These are phyloP conservation scores for Cantharis rustica DNA, from an alignment of 2,888 invertebrate genomes.

Conservation along the genomic window DNA sequence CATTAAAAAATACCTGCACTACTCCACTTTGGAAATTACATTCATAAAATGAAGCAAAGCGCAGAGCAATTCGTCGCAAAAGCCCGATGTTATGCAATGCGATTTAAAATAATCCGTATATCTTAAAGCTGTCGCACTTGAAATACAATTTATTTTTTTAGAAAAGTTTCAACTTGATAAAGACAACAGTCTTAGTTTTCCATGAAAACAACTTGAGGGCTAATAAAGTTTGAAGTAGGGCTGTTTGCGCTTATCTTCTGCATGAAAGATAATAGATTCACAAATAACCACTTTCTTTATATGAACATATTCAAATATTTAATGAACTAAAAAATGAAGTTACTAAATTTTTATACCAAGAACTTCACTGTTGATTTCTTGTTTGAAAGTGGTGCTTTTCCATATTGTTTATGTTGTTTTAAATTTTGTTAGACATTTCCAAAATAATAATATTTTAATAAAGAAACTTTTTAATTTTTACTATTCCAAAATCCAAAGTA, in stretches of 20 bases:
- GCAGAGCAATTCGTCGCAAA: neutral
- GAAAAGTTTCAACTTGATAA: neutral
- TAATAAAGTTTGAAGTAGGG: neutral
- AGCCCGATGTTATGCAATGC: neutral
- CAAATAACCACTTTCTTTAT: neutral
- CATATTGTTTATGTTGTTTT: neutral
- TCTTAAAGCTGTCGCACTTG: neutral
- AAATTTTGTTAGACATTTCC: neutral
- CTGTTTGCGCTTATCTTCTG: neutral
- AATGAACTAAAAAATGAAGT: neutral
- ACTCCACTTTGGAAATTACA: neutral
- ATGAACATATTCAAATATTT: neutral
- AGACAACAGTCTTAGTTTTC: neutral
- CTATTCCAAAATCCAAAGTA: neutral
- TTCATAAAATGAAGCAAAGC: neutral
- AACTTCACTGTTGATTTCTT: neutral
- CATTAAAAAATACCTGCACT: neutral
- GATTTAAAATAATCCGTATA: neutral
- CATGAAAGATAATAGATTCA: neutral
- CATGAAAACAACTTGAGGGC: neutral
- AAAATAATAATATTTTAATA: too few relatives aligned
- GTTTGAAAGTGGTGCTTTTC: neutral
- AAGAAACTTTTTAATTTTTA: neutral
- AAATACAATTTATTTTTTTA: neutral
- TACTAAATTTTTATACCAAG: neutral